These are phyloP conservation scores for Drosophila murphyi DNA, from an alignment of 1,140 invertebrate species.

Conservation along the genomic window DNA sequence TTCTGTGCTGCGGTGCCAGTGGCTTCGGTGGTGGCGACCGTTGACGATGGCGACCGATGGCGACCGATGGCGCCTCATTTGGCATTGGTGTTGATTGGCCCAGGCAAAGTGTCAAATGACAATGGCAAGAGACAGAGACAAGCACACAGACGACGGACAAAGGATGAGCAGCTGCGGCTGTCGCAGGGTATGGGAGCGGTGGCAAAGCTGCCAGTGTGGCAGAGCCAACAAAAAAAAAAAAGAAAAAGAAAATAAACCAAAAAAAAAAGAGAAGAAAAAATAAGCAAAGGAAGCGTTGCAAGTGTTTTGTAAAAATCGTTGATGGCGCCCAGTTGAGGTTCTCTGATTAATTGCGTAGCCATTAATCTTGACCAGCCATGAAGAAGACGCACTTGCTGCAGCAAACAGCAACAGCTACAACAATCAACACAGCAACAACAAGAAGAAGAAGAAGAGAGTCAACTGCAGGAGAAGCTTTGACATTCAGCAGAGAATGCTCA, in stretches of 20 bases:
- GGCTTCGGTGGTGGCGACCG: slow-evolving; percentile 2
- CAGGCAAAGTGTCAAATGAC: slow-evolving; percentile 77
- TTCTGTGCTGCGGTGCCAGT: not conserved
- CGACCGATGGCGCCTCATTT: slow-evolving; percentile 66
- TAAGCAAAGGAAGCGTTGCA: slow-evolving; percentile 50
- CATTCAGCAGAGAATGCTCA: slow-evolving; percentile 8
- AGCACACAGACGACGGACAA: slow-evolving; percentile 6
- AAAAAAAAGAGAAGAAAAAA: too few relatives aligned
- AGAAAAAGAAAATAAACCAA: too few relatives aligned
- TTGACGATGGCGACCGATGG: not conserved
- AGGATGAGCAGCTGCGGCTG: not conserved
- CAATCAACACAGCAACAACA: slow-evolving; percentile 5
- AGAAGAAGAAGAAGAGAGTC: not conserved
- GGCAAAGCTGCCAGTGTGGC: too few relatives aligned
- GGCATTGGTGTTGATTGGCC: slow-evolving; percentile 72
- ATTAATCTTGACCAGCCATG: slow-evolving; percentile 65
- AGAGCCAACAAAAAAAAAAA: too few relatives aligned
- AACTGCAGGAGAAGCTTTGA: slow-evolving; percentile 8
- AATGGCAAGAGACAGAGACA: slow-evolving; percentile 29
- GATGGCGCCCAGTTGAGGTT: slow-evolving; percentile 60
- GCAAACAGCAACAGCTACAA: slow-evolving; percentile 13
- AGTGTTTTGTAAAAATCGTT: slow-evolving; percentile 52
- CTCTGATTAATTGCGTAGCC: slow-evolving; percentile 70
- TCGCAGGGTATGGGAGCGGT: not conserved
- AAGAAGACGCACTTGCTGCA: slow-evolving; percentile 20